Conservation (phyloP, 2,113 vertebrate genomes). For the Nothocercus nigrocapillus region DNA sequence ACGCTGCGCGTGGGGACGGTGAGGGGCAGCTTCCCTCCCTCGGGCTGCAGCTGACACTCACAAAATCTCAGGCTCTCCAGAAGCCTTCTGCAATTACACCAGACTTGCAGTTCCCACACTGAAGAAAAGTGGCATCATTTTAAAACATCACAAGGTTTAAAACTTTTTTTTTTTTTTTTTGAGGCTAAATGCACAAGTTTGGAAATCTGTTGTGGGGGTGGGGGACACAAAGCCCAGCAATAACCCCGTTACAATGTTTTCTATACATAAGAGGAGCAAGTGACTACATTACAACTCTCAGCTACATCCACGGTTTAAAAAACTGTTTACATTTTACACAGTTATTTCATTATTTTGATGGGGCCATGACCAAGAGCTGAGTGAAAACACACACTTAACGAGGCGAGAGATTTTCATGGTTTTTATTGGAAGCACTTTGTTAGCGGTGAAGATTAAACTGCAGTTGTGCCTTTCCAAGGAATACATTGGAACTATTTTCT, state of each 20-base stretch:
- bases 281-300: background rate
- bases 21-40: rapidly evolving
- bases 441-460: background rate
- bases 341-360: background rate
- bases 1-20: background rate
- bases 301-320: background rate
- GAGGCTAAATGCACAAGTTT: background rate
- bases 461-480: background rate
- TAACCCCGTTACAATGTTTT: background rate
- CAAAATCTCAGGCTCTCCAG: background rate
- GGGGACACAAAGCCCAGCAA: background rate
- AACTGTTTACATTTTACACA: background rate
- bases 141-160: background rate
- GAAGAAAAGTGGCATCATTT: background rate
- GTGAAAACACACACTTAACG: background rate
- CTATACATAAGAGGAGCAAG: background rate
- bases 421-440: background rate
- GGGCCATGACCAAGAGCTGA: background rate
- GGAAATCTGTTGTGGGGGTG: background rate
- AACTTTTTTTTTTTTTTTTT: background rate
- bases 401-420: background rate
- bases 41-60: background rate
- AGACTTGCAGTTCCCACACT: background rate
- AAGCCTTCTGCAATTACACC: background rate
- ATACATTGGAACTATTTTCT: background rate